These are phyloP conservation scores for Xerus inauris DNA, from an alignment of 2,113 vertebrate genomes.

Conservation along the genomic window DNA sequence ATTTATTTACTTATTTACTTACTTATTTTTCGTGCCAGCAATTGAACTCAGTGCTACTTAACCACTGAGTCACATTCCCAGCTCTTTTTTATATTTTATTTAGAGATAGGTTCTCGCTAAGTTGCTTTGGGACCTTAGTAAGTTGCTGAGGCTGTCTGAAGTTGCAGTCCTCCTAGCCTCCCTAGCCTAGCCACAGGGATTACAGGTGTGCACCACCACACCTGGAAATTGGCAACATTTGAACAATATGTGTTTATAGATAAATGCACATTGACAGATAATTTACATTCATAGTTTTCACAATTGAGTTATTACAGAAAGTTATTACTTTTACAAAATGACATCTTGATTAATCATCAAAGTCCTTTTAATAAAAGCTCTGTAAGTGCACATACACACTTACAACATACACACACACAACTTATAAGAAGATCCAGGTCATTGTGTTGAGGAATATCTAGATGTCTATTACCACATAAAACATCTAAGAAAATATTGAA, in stretches of 20 bases:
- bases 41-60: too few relatives aligned
- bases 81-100: too few relatives aligned
- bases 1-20: too few relatives aligned
- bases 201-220: too few relatives aligned
- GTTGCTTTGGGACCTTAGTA: too few relatives aligned
- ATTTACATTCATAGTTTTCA: background rate
- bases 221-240: background rate
- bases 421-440: background rate
- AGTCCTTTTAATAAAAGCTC: background rate
- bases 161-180: too few relatives aligned
- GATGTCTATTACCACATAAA: background rate
- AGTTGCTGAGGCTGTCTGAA: too few relatives aligned
- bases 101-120: too few relatives aligned
- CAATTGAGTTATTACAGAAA: background rate
- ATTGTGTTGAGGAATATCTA: background rate
- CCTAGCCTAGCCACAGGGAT: too few relatives aligned
- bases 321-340: background rate
- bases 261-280: background rate
- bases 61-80: too few relatives aligned
- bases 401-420: background rate
- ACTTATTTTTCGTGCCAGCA: too few relatives aligned
- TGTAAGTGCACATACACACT: background rate
- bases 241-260: background rate
- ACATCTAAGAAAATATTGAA: background rate
- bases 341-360: background rate